phyloP scores from a whole-genome alignment of 1,140 invertebrate species.

The Heliconius hewitsoni region DNA sequence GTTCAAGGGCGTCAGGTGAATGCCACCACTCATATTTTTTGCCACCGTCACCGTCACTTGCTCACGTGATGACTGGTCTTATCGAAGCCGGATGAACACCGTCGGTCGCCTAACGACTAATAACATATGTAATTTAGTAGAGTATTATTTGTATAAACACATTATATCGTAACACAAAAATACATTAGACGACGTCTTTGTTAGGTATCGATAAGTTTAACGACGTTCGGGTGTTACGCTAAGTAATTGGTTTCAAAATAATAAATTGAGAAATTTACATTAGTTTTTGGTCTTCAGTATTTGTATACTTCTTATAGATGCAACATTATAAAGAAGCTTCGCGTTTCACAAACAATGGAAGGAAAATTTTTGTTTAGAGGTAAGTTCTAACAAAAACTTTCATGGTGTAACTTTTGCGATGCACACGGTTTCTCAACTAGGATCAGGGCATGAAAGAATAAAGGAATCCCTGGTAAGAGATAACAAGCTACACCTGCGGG shows the following conservation, averaged over 20 bases:
- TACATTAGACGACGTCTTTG: background rate
- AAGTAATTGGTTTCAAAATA: background rate
- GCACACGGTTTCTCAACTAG: constrained; percentile 37
- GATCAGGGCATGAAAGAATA: constrained; percentile 52
- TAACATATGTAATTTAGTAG: constrained; percentile 37
- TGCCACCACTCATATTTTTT: constrained; percentile 74
- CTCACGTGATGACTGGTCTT: constrained; percentile 62
- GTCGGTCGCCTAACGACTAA: constrained; percentile 51
- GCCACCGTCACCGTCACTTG: constrained; percentile 53
- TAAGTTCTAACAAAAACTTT: constrained; percentile 23
- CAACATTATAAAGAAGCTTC: background rate
- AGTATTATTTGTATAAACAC: constrained; percentile 9
- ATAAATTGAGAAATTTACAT: background rate
- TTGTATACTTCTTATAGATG: background rate
- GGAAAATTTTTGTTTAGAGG: constrained; percentile 18
- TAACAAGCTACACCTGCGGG: constrained; percentile 76
- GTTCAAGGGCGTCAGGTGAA: constrained; percentile 77
- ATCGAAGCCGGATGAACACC: constrained; percentile 64
- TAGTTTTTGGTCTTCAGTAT: background rate
- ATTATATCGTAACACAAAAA: background rate
- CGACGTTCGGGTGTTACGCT: background rate
- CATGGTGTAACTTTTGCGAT: constrained; percentile 22
- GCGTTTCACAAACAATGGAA: constrained; percentile 8
- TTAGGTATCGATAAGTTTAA: background rate
- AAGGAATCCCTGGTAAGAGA: constrained; percentile 65